Conservation (phyloP, 2,113 vertebrate genomes). For the Antechinus flavipes region DNA sequence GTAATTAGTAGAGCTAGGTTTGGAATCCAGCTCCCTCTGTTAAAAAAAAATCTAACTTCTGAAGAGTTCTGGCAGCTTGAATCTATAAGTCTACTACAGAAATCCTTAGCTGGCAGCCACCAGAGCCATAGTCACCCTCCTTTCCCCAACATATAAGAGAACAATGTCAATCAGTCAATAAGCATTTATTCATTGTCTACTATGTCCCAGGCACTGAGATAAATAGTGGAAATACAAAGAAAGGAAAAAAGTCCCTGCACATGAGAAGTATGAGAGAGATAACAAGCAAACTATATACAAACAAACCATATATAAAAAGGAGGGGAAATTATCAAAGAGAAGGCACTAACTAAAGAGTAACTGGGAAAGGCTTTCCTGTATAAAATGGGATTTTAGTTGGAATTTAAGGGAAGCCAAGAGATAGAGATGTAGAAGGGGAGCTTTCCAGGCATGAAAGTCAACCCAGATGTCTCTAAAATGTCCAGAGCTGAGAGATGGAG, state of each 20-base stretch:
- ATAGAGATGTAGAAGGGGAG: background rate
- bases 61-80: background rate
- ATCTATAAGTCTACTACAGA: slow-evolving; percentile 6
- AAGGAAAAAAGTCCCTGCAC: background rate
- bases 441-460: background rate
- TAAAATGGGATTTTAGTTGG: background rate
- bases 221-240: background rate
- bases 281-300: background rate
- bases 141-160: background rate
- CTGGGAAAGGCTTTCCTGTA: background rate
- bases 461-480: background rate
- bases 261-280: background rate
- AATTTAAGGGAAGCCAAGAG: background rate
- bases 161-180: background rate
- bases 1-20: background rate
- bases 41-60: background rate
- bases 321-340: background rate
- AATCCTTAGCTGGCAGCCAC: background rate
- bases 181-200: background rate
- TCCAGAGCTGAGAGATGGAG: background rate
- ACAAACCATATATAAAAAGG: background rate
- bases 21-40: background rate
- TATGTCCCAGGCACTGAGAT: background rate
- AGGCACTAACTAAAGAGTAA: background rate
- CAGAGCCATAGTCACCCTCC: background rate